Percentiles rank a stretch among this genome's conserved stretches.
Evolutionary conservation across 23 tunicate genomes (phyloP).

Genomic region (Styela plicata): DNA sequence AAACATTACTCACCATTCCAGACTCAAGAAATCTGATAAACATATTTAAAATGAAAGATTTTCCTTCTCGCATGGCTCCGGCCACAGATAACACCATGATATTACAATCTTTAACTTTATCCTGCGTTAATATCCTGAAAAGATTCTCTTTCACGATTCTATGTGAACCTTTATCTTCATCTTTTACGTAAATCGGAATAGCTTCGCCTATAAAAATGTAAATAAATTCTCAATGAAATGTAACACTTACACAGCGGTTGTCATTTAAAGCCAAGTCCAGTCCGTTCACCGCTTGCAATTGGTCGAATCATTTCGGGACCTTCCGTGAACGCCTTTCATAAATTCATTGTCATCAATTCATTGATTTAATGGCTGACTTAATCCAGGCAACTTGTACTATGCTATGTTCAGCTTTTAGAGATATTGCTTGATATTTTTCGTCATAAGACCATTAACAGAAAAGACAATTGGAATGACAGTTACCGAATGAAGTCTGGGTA

Average conservation of each 20-base stretch:
- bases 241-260: not conserved
- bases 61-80: conserved; percentile 91
- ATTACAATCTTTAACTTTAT: conserved; percentile 42
- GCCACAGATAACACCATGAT: conserved; percentile 80
- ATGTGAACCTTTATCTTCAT: not conserved
- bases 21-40: conserved; percentile 50
- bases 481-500: too few species aligned
- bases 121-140: conserved; percentile 27
- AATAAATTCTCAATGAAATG: not conserved
- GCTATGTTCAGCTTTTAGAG: too few species aligned
- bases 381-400: not conserved
- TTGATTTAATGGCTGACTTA: not conserved
- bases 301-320: too few species aligned
- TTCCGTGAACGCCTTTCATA: too few species aligned
- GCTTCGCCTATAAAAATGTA: not conserved
- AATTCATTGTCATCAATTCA: too few species aligned
- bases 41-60: conserved; percentile 77
- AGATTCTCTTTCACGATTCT: not conserved
- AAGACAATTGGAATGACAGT: too few species aligned
- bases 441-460: too few species aligned
- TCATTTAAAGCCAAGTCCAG: not conserved
- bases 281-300: too few species aligned
- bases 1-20: not conserved
- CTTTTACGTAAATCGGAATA: not conserved
- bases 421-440: too few species aligned